Evolutionary conservation across 1,140 invertebrate genomes (phyloP), one percentile per base, ranked within the genome.

Genomic region (Drosophila ananassae): DNA sequence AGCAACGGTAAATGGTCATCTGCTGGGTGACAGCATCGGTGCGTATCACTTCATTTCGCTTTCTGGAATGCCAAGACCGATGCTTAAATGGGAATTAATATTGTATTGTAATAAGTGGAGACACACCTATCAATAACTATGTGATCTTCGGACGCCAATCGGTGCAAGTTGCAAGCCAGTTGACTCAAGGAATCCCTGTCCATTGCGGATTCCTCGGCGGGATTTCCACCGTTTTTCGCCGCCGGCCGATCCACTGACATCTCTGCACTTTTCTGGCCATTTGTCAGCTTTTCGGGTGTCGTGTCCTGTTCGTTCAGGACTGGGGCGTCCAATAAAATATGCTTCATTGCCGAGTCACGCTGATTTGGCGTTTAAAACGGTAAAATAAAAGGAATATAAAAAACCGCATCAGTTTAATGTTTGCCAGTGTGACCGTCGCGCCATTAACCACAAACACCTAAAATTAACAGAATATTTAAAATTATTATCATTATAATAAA

Each of bases 91-190:
- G 34, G 34, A 37, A 37, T 3, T 3, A 10, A 3, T n/a, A 2
- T 12, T 37, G 12, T 37, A 1, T 12, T 5, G 17, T 17, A 17
- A 17, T 37, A 1, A 9, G 34, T 37, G 10, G 12, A 3, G 30
- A 63, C 56, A 41, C 6, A 90, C 89, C 89, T 77, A 62, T 91
- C 81, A 3, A 91, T 91, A 1, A 91, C 87, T 17, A 91, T 89
- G 34, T 90, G 83, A 71, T 91, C 90, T 0, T 74, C 69, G 28
- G 79, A 76, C 12, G 90, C 73, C 8, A 90, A 39, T 3, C 71
- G 77, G 56, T 82, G 73, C 7, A 91, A 64, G 59, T 76, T 85
- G 57, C 81, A 91, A 12, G 90, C 90, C 30, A 91, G 39, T 34
- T 79, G 84, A 28, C 78, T 62, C 8, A 91, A 50, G 5, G 73